These are phyloP conservation scores for Pristionchus fissidentatus DNA, from an alignment of 2,888 invertebrate species.

Conservation along the genomic window DNA sequence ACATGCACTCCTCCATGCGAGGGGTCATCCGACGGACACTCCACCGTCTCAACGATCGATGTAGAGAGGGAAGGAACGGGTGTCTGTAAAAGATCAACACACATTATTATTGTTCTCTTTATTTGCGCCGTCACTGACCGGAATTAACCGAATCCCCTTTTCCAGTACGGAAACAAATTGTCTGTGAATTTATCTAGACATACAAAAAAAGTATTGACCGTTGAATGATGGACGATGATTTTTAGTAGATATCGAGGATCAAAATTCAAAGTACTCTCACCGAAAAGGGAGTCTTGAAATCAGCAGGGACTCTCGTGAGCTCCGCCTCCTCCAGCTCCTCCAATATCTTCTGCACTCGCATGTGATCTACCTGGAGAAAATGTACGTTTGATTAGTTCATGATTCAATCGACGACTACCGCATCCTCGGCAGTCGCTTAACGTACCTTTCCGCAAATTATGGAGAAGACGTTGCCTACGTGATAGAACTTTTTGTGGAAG, in stretches of 20 bases:
- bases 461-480: constrained; percentile 89
- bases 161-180: no score
- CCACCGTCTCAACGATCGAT: constrained; percentile 56
- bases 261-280: background rate
- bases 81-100: no score
- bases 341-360: constrained; percentile 85
- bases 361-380: constrained; percentile 79
- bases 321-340: constrained; percentile 83
- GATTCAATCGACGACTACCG: background rate
- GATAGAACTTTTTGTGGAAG: constrained; percentile 89
- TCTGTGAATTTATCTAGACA: no score
- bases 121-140: no score
- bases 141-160: no score
- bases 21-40: constrained; percentile 71
- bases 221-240: background rate
- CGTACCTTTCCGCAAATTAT: constrained; percentile 84
- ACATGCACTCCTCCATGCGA: constrained; percentile 68
- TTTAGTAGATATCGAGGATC: background rate
- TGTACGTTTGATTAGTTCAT: background rate
- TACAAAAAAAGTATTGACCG: no score
- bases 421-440: background rate
- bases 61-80: constrained; percentile 56
- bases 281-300: constrained; percentile 68
- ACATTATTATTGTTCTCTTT: no score
- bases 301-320: constrained; percentile 55